Conservation (phyloP, 2,888 invertebrate species). For the Adela reaumurella region DNA sequence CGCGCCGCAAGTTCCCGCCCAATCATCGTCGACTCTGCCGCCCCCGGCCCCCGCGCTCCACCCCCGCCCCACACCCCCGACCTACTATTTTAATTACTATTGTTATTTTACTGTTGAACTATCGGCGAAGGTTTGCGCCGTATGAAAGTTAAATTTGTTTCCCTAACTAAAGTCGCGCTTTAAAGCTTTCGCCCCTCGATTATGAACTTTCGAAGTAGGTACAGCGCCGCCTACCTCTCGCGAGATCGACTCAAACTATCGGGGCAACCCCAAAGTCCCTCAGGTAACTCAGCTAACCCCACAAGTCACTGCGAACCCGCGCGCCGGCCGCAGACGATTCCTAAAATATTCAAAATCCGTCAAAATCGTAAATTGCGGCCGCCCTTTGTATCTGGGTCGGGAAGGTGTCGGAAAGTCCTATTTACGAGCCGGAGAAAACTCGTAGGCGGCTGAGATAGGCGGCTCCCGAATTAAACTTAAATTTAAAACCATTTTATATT, state of each 20-base stretch:
- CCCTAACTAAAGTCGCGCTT: not conserved
- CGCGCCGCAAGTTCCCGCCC: conserved; percentile 15
- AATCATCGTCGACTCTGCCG: conserved; percentile 2
- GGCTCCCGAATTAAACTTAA: conserved; percentile 46
- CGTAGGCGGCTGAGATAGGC: conserved; percentile 30
- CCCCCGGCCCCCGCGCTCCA: not conserved
- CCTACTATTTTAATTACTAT: conserved; percentile 21
- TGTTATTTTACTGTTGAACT: conserved; percentile 18
- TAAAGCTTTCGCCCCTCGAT: not conserved
- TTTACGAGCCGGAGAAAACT: conserved; percentile 24
- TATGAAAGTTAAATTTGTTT: not conserved
- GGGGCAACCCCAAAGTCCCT: not conserved
- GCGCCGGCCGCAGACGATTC: conserved; percentile 3
- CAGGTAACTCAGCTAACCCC: not conserved
- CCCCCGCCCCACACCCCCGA: not conserved
- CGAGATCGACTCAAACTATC: too few relatives aligned
- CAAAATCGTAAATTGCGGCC: conserved; percentile 49
- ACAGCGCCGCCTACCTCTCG: too few relatives aligned
- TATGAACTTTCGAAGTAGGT: too few relatives aligned
- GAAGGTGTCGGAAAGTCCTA: conserved; percentile 19
- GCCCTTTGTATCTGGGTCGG: conserved; percentile 41
- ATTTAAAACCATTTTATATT: conserved; percentile 59
- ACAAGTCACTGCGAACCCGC: not conserved
- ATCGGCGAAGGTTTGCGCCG: conserved; percentile 4
- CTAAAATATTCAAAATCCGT: conserved; percentile 49